These are phyloP conservation scores for Bellardia pandia DNA, from an alignment of 2,888 invertebrate genomes.

Conservation along the genomic window DNA sequence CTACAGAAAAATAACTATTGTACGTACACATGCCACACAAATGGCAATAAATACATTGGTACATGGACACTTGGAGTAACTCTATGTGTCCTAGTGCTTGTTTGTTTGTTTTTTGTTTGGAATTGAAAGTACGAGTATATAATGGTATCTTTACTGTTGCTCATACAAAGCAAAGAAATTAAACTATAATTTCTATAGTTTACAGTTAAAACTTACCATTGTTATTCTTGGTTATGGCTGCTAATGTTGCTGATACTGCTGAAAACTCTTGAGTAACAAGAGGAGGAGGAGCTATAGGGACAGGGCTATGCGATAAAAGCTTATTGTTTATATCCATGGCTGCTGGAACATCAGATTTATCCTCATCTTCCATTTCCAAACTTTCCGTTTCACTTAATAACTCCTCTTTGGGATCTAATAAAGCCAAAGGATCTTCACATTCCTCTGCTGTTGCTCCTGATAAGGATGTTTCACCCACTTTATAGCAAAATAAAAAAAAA, in stretches of 20 bases:
- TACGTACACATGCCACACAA: not conserved
- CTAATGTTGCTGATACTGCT: conserved; percentile 60
- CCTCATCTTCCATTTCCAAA: conserved; percentile 73
- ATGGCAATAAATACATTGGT: too few relatives aligned
- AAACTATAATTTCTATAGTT: conserved; percentile 23
- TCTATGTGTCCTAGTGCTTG: not conserved
- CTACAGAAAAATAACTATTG: conserved; percentile 50
- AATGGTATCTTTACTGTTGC: conserved; percentile 49
- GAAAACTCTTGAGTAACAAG: conserved; percentile 57
- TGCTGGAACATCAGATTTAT: conserved; percentile 55
- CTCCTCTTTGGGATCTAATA: conserved; percentile 81
- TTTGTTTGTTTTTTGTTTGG: not conserved
- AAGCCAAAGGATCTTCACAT: conserved; percentile 75
- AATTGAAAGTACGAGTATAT: conserved; percentile 26
- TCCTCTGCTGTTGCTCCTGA: conserved; percentile 50
- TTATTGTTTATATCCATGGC: conserved; percentile 65
- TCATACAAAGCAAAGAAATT: conserved; percentile 50
- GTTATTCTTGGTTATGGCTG: conserved; percentile 74
- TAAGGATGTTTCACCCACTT: conserved; percentile 73
- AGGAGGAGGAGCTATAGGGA: conserved; percentile 25
- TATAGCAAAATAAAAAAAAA: conserved; percentile 40
- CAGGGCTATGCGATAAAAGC: not conserved
- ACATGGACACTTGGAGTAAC: conserved; percentile 5
- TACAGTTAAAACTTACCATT: conserved; percentile 72
- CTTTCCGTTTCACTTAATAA: conserved; percentile 78